Conservation (phyloP, 2,888 invertebrate genomes). For the Antheraea assamensis region DNA sequence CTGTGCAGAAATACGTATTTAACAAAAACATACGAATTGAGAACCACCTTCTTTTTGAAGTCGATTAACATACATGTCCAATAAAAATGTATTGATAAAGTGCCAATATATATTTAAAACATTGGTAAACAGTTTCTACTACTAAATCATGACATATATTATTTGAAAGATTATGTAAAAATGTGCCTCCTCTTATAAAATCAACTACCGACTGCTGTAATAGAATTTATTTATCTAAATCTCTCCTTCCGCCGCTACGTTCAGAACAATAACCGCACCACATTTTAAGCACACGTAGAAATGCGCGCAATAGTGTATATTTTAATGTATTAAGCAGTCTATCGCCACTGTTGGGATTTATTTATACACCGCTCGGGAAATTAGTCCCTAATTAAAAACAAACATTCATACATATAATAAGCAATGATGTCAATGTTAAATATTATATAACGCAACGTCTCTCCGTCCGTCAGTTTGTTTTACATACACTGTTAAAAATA, state of each 20-base stretch:
- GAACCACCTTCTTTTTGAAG: too few species aligned
- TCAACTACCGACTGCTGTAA: background rate
- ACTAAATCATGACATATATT: too few species aligned
- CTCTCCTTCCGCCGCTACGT: background rate
- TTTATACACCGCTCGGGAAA: background rate
- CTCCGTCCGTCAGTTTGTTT: too few species aligned
- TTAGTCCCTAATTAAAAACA: background rate
- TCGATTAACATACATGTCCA: too few species aligned
- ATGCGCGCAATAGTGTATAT: slow-evolving; percentile 46
- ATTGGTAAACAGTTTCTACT: too few species aligned
- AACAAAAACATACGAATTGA: too few species aligned
- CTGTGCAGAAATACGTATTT: too few species aligned
- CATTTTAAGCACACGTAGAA: slow-evolving; percentile 28
- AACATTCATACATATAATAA: background rate
- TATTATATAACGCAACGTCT: too few species aligned
- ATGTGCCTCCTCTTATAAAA: background rate
- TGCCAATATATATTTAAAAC: too few species aligned
- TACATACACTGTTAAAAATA: too few species aligned
- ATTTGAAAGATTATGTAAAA: too few species aligned
- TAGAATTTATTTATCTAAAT: background rate
- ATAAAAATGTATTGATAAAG: too few species aligned
- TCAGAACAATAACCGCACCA: background rate
- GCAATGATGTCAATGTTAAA: background rate
- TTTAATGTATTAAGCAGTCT: slow-evolving; percentile 52
- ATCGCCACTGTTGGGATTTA: slow-evolving; percentile 29